Evolutionary conservation across 1,140 invertebrate genomes (phyloP), one percentile per base, ranked within the genome.

Genomic region (Oedothorax gibbosus): DNA sequence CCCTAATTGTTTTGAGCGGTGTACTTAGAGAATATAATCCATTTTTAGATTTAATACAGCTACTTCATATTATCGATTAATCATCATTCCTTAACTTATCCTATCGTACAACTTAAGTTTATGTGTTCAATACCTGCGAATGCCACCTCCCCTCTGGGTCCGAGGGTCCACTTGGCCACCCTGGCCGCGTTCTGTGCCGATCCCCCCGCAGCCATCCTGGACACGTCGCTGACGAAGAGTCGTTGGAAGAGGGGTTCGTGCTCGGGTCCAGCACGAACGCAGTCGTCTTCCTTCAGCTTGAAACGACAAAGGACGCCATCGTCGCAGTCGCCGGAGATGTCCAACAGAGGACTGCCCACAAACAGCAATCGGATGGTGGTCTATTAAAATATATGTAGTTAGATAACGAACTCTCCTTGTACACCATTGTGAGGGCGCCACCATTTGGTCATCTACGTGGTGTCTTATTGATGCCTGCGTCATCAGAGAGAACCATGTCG

Each of bases 131-230:
- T 7, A 80, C 78, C 78, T 68, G 54, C 14, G 15, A 80, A 80
- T 18, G 66, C 50, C 15, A 73, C 69, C 53, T 64, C 20, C 4
- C 21, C 68, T 73, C 51, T 76, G 0, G 14, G 0, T 9, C 81
- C 64, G 15, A 80, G 2, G 12, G 60, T 10, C 69, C 85, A 80
- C 11, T 86, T 68, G 7, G 77, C 50, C 0, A 80, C 15, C 15
- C 77, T 15, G 8, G 85, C 85, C 8, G 77, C 21, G 21, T 86
- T 86, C 21, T 66, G 77, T 20, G 77, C 76, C 0, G 85, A 79
- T 20, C 85, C 85, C 15, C 85, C 85, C 2, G 85, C 49, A 12
- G 64, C 15, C 10, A 69, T 18, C 18, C 18, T 2, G 15, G 66
- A 71, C 7, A 21, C 8, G 0, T 20, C 9, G 14, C 10, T 11